Base-by-base conservation (phyloP, 1,140 invertebrate genomes). In the Drosophila mayri region DNA sequence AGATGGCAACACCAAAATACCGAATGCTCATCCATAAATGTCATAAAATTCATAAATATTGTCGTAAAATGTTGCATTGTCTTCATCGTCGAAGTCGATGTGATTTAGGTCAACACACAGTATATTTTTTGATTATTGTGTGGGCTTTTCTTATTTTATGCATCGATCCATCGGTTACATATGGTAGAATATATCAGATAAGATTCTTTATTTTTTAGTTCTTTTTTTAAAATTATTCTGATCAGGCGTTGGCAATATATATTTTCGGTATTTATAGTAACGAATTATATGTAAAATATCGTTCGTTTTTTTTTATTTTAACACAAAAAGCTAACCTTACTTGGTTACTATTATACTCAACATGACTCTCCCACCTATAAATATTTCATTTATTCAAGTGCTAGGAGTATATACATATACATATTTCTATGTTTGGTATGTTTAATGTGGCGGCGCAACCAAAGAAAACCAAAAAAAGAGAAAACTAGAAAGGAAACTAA, bases 41-140 rank as follows among this genome's bases (percentile, higher is more conserved):
- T 84, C 81, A 68, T 75, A 76, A 84, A 84, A 76, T 76, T 61
- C 81, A 84, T 79, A 79, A 79, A 76, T 83, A 66, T 75, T 54
- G 32, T 18, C 60, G 60, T 61, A 62, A 83, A 76, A 79, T 79
- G 59, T 73, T 54, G 57, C 40, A 78, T 74, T 78, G 79, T 78
- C 46, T 78, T 57, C 20, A 78, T 57, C 20, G 30, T 20, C 7
- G 10, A 43, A 52, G 38, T 65, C 12, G 16, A 52, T 52, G 22
- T 70, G 67, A 71, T 71, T 71, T 71, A 58, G 67, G 65, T 57
- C 49, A 71, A 20, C 25, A 20, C 25, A 22, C 10, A 22, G 32
- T 30, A 38, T 41, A 47, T 60, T 54, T 72, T 52, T 35, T 22
- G 12, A 50, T 50, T 28, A 37, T 66, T 67, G 65, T 57, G 64